phyloP scores from a whole-genome alignment of 2,797 vertebrate species.

The Emydoidea blandingii region DNA sequence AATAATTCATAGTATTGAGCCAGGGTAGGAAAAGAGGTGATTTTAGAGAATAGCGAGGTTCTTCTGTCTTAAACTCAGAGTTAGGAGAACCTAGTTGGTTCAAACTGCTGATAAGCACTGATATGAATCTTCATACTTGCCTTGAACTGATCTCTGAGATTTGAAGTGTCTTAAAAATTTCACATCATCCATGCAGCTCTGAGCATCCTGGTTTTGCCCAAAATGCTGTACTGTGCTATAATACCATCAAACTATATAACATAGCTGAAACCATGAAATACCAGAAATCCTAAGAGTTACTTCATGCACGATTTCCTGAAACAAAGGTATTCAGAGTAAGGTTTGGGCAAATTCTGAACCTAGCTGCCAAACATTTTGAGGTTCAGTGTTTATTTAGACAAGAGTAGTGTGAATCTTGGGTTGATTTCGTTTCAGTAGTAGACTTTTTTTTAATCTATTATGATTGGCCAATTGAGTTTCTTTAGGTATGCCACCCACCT shows the following conservation, averaged over 20 bases:
- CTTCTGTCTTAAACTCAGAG: not conserved
- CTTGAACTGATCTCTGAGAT: not conserved
- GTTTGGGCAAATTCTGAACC: not conserved
- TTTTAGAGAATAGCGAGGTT: not conserved
- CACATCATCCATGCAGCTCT: not conserved
- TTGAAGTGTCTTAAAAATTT: not conserved
- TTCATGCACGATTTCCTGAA: not conserved
- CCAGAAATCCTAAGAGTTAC: not conserved
- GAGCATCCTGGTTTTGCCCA: not conserved
- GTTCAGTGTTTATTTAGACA: not conserved
- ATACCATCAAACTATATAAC: not conserved
- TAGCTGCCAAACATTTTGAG: not conserved
- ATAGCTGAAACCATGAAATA: not conserved
- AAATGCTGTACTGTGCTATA: not conserved
- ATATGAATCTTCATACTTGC: not conserved
- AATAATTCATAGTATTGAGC: not conserved
- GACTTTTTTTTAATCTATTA: not conserved
- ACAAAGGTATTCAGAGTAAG: not conserved
- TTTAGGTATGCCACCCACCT: too few species aligned
- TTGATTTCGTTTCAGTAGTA: not conserved
- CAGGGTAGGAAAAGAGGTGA: not conserved
- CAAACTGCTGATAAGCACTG: not conserved
- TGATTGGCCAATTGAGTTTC: not conserved
- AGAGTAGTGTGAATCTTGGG: not conserved
- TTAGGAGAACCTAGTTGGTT: accelerated